Evolutionary conservation across 2,797 vertebrate species (phyloP).

Genomic region (Dipus sagitta): DNA sequence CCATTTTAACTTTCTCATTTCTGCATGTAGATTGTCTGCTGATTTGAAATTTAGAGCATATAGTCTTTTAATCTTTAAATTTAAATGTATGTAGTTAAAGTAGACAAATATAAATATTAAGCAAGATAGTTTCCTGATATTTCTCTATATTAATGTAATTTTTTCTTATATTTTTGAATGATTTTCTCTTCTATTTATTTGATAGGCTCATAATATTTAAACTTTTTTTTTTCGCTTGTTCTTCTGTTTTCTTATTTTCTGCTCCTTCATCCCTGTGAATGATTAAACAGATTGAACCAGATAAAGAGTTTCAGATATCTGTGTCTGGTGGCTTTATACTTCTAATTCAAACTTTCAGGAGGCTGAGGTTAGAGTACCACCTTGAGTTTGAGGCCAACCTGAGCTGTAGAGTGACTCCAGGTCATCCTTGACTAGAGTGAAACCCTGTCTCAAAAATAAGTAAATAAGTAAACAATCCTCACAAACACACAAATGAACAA

Average conservation of each 20-base stretch:
- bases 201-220: neutral
- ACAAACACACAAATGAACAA: neutral
- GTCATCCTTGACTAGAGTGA: too few relatives aligned
- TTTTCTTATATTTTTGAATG: neutral
- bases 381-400: too few relatives aligned
- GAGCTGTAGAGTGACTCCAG: too few relatives aligned
- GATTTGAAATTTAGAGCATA: neutral
- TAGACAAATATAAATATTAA: constrained; percentile 31
- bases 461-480: too few relatives aligned
- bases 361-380: too few relatives aligned
- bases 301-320: neutral
- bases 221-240: neutral
- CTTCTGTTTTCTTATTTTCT: neutral
- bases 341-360: too few relatives aligned
- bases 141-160: constrained; percentile 1
- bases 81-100: constrained; percentile 36
- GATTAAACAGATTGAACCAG: neutral
- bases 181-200: constrained; percentile 22
- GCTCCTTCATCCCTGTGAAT: neutral
- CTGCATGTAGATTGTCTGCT: neutral
- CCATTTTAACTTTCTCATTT: constrained; percentile 47
- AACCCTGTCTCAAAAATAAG: too few relatives aligned
- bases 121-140: neutral
- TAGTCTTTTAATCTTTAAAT: constrained; percentile 42
- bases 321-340: too few relatives aligned